Percentiles rank a stretch among this genome's conserved stretches.
phyloP scores from a whole-genome alignment of 2,888 invertebrate species.

The Nemotelus nigrinus region DNA sequence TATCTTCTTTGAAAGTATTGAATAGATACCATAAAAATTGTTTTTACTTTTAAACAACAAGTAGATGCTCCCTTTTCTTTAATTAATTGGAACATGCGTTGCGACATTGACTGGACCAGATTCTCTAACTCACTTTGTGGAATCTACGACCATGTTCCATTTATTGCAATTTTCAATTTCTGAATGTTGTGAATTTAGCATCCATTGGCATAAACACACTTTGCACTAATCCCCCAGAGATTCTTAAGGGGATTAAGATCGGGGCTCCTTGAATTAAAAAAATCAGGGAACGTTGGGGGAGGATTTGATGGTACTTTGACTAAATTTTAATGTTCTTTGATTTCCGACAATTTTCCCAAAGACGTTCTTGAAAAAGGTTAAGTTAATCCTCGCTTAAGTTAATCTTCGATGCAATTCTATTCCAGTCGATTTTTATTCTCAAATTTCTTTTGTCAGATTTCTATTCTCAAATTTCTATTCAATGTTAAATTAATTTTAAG shows the following conservation, averaged over 20 bases:
- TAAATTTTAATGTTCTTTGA: too few species aligned
- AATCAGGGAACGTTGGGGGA: too few species aligned
- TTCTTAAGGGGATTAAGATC: neutral
- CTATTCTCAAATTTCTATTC: too few species aligned
- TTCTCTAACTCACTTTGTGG: neutral
- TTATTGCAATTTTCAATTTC: neutral
- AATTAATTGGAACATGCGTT: neutral
- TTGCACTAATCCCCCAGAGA: neutral
- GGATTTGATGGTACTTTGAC: too few species aligned
- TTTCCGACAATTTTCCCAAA: too few species aligned
- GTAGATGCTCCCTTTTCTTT: neutral
- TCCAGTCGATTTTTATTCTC: too few species aligned
- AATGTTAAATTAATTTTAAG: too few species aligned
- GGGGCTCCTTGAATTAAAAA: neutral
- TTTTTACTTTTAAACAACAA: neutral
- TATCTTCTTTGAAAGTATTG: too few species aligned
- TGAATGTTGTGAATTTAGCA: neutral
- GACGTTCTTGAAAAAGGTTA: too few species aligned
- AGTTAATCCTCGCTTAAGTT: too few species aligned
- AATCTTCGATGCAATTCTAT: too few species aligned
- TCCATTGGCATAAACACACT: neutral
- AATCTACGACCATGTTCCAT: neutral
- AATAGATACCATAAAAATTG: neutral
- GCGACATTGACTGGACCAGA: conserved; percentile 1
- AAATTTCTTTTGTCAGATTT: too few species aligned